Evolutionary conservation across 2,113 vertebrate genomes (phyloP), one percentile per base, ranked within the genome.

Genomic region (Otus sunia): DNA sequence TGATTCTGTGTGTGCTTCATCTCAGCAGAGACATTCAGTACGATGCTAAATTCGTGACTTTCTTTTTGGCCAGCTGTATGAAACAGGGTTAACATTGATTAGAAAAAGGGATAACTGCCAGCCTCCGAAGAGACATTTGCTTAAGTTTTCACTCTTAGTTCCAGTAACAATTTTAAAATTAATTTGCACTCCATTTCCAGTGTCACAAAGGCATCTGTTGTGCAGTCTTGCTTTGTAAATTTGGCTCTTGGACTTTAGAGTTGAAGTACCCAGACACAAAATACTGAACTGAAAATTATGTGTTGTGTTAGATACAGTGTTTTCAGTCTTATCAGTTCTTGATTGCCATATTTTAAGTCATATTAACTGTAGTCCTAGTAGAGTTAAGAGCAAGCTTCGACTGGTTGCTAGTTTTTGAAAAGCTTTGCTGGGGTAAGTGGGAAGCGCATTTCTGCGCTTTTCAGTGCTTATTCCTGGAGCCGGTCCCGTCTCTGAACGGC

Each of bases 251-350:
- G 53, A 29, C 32, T 69, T 39, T 11, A 0, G 5, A 34, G 67
- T 14, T 66, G 74, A 26, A 60, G n/a, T 25, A 8, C n/a, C 53
- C 43, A 32, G 27, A 30, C 37, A 18, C 32, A 43, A 45, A 66
- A 34, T 0, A 30, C 21, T 20, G 80, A 74, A 15, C 25, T 68
- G 71, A 30, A 56, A 55, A 17, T 47, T 7, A 0, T 17, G 29
- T 29, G 0, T 0, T 14, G 1, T 15, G 22, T 29, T 26, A 49
- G 82, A 26, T 34, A 2, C 19, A 15, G 74, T 2, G 0, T 13
- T 52, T 73, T 69, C 74, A 27, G 34, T 14, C 64, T 43, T 43
- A 12, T 1, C 26, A 21, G 53, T 34, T 45, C 69, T n/a, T 22
- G 32, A 4, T 80, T 32, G 18, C 73, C 25, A 2, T 19, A 37